A percentile compares a stretch with the other conserved stretches of the same genome.
phyloP scores from a whole-genome alignment of 2,113 vertebrate genomes.

The Mesocricetus auratus region DNA sequence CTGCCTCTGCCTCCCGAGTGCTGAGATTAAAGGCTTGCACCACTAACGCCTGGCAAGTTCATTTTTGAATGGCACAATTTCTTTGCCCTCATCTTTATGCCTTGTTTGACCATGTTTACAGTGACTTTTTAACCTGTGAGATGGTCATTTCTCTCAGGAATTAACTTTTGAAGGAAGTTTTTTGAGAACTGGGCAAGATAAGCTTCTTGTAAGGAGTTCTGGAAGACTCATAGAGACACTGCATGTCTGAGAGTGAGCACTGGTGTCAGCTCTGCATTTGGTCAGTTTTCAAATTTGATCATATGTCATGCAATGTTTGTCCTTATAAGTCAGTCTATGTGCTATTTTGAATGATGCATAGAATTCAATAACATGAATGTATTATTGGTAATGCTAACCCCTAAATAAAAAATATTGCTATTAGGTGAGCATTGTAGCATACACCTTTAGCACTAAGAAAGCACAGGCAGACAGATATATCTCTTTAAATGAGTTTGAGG shows the following conservation, averaged over 20 bases:
- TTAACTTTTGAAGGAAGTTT: slow-evolving; percentile 21
- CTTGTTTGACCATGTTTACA: slow-evolving; percentile 14
- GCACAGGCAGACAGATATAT: neutral
- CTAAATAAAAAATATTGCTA: neutral
- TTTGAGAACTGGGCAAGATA: neutral
- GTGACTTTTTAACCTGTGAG: slow-evolving; percentile 5
- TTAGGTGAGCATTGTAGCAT: neutral
- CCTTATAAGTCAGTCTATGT: neutral
- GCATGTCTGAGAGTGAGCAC: neutral
- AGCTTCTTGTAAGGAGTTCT: neutral
- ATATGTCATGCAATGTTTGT: neutral
- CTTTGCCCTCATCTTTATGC: neutral
- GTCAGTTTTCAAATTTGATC: neutral
- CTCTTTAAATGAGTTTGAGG: neutral
- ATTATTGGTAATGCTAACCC: neutral
- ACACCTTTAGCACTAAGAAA: neutral
- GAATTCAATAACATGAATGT: neutral
- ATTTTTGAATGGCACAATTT: neutral
- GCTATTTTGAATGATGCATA: slow-evolving; percentile 4
- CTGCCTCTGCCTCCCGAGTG: too few species aligned
- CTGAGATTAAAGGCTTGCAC: too few species aligned
- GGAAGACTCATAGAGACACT: neutral
- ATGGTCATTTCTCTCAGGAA: slow-evolving; percentile 19
- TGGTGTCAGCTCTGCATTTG: neutral
- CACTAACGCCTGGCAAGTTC: too few species aligned